Evolutionary conservation across 2,797 vertebrate genomes (phyloP).

Genomic region (Pelobates cultripes): DNA sequence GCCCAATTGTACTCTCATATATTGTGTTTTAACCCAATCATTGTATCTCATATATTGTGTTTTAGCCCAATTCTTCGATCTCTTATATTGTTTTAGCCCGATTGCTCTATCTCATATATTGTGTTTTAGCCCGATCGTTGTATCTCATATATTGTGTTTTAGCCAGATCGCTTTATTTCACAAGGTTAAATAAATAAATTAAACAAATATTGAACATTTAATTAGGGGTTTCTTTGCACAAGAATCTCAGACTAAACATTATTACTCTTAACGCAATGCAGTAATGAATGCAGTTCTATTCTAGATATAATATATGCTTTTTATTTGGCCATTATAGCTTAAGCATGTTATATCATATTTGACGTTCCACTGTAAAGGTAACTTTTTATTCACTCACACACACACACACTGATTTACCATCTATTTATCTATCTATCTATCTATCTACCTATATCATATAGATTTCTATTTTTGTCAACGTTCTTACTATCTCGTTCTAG

Average conservation of each 20-base stretch:
- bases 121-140: too few species aligned
- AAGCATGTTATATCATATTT: constrained; percentile 21
- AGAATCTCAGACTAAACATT: neutral
- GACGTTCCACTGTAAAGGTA: constrained; percentile 17
- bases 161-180: neutral
- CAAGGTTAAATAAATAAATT: neutral
- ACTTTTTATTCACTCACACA: constrained; percentile 17
- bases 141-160: neutral
- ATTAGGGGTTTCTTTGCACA: neutral
- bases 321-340: constrained; percentile 29
- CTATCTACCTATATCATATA: too few species aligned
- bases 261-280: neutral
- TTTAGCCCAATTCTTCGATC: too few species aligned
- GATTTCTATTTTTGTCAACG: too few species aligned
- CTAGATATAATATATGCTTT: constrained; percentile 5
- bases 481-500: too few species aligned
- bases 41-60: too few species aligned
- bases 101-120: too few species aligned
- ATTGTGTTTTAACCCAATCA: too few species aligned
- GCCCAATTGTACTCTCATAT: too few species aligned
- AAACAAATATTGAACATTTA: neutral
- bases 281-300: neutral
- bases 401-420: too few species aligned
- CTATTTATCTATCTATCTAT: too few species aligned
- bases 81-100: too few species aligned